A percentile compares a stretch with the other conserved stretches of the same genome.
phyloP scores from a whole-genome alignment of 1,140 invertebrate genomes.

The Leptopilina boulardi region DNA sequence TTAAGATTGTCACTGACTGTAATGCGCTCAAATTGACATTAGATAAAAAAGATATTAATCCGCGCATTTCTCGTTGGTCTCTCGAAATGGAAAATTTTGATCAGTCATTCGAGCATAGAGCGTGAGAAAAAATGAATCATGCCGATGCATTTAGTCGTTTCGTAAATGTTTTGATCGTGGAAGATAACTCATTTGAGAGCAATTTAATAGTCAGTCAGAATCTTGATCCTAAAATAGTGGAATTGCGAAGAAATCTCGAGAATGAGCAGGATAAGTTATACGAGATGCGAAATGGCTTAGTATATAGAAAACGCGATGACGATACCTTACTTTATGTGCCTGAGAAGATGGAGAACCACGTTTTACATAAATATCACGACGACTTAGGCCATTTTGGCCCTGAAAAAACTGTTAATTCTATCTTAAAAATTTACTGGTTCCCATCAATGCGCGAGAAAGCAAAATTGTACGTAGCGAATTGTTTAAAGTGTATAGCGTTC shows the following conservation, averaged over 20 bases:
- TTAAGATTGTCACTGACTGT: conserved; percentile 48
- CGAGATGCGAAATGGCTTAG: neutral
- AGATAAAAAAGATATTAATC: conserved; percentile 35
- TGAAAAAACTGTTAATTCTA: neutral
- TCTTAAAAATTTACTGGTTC: conserved; percentile 27
- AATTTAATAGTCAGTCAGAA: neutral
- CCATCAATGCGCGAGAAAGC: conserved; percentile 39
- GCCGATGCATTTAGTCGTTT: conserved; percentile 47
- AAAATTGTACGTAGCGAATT: too few relatives aligned
- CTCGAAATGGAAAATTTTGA: conserved; percentile 47
- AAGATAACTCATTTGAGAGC: neutral
- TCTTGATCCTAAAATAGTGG: neutral
- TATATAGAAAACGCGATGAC: neutral
- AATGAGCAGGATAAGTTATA: neutral
- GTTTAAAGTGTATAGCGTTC: conserved; percentile 49
- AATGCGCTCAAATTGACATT: conserved; percentile 31
- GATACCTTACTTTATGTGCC: conserved; percentile 1
- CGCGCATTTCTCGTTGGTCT: conserved; percentile 53
- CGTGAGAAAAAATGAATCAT: conserved; percentile 46
- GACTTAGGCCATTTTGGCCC: neutral
- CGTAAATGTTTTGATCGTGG: neutral
- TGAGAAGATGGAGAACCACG: neutral
- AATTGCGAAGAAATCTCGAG: neutral
- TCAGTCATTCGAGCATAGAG: conserved; percentile 48
- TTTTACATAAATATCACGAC: neutral